Evolutionary conservation across 2,888 invertebrate genomes (phyloP), one percentile per base, ranked within the genome.

Genomic region (Seira ritae): DNA sequence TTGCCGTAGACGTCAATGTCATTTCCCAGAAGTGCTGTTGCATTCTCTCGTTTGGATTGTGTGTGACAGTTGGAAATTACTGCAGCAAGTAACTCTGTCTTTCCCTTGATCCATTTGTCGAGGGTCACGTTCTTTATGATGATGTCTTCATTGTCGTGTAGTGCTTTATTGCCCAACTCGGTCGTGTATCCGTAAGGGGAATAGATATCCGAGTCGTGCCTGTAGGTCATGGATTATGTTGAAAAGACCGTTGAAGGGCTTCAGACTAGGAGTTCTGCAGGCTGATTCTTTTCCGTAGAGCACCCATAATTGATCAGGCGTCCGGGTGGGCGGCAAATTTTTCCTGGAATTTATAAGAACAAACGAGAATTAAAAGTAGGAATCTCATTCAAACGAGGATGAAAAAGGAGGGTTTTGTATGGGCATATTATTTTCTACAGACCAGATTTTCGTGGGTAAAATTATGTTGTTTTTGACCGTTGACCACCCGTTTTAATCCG

Each of bases 161-260:
- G n/a, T n/a, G n/a, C n/a, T 1, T 66, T 22, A 1, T 8, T 10
- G 8, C 1, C 0, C 20, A 4, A 17, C 12, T 20, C 19, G 0
- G 12, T 0, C n/a, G n/a, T 2, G 1, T 60, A 60, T 12, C 74
- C 74, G 23, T 74, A 74, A 10, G 65, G 66, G 0, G 19, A 1
- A 20, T 20, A 65, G 0, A 74, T 19, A 10, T 74, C 74, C 12
- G 22, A 42, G 22, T 66, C 66, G 1, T 1, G 20, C 15, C 66
- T 1, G 46, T 74, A 66, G 3, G 42, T 42, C 6, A 74, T 22
- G 10, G 74, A 66, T 66, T 66, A 74, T n/a, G 66, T 74, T 74
- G 37, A 74, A 66, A 4, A 66, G 1, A 3, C 20, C 20, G 8
- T 10, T 2, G 12, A 65, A 22, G 1, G 31, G 55, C 10, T 55